These are phyloP conservation scores for Oplegnathus fasciatus DNA, from an alignment of 2,113 vertebrate species.

Conservation along the genomic window DNA sequence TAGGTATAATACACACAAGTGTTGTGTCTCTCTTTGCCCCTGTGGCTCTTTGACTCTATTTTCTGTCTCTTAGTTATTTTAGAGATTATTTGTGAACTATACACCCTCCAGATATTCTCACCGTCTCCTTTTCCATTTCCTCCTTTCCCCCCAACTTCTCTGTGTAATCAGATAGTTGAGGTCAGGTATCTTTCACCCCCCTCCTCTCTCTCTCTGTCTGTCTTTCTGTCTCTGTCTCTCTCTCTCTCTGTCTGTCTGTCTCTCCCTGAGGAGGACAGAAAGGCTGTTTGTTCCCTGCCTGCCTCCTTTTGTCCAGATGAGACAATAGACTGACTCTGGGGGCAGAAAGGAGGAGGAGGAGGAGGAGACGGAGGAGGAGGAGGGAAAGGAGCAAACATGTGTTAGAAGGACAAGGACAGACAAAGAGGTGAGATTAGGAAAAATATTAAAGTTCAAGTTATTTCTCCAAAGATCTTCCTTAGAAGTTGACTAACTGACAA, in stretches of 20 bases:
- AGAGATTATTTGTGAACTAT: conserved; percentile 1
- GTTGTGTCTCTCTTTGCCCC: neutral
- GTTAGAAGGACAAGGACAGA: neutral
- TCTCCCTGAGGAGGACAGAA: conserved; percentile 37
- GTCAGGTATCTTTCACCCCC: neutral
- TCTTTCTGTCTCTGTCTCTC: neutral
- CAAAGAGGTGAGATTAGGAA: neutral
- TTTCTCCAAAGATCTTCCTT: neutral
- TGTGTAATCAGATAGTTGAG: conserved; percentile 9
- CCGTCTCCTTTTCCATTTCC: neutral
- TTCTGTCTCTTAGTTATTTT: neutral
- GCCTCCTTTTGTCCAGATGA: conserved; percentile 61
- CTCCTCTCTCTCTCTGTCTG: neutral
- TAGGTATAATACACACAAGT: neutral
- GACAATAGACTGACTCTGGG: conserved; percentile 51
- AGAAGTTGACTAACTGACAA: neutral
- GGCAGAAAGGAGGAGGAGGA: neutral
- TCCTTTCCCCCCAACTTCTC: neutral
- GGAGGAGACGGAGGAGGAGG: neutral
- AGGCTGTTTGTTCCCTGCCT: conserved; percentile 56
- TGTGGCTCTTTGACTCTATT: neutral
- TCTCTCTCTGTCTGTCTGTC: neutral
- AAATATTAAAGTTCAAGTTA: neutral
- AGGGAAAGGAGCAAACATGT: neutral
- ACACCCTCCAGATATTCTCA: conserved; percentile 24